Base-by-base conservation (phyloP, 2,797 vertebrate genomes). In the Adelosebastes latens region DNA sequence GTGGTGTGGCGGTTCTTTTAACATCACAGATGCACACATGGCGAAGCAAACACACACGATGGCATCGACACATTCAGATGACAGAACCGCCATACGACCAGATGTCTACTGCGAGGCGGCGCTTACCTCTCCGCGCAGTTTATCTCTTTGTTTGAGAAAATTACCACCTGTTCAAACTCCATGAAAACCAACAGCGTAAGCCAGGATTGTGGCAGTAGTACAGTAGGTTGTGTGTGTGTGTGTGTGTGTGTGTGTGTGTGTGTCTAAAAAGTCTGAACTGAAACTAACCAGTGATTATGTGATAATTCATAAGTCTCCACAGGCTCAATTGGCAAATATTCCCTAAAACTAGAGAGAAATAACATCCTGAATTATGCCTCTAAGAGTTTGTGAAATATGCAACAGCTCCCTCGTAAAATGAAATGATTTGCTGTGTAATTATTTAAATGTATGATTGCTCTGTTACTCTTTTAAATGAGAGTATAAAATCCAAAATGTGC, bases 131-230 rank as follows among this genome's bases (percentile, higher is more conserved):
- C 31, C 2, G 3, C 3, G 27, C 75, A 36, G 64, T 86, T 90
- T 82, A 82, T 91, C 72, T 86, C 75, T 86, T 82, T 84, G 79
- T 81, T 81, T 83, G 84, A 75, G 55, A 55, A 80, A 81, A 79
- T 81, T 59, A 68, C 83, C 83, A 88, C 85, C 81, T 90, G 90
- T 88, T 90, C 80, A 89, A 81, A 88, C 70, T 83, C 61, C 34
- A 63, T 76, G 9, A 84, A 62, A 77, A 75, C 79, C 56, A 73
- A 55, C 66, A 58, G 63, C 27, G 36, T 68, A 24, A 75, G 63
- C 49, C 25, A 10, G 60, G 60, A 72, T 52, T 36, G 34, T 85
- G 69, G 53, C 31, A 56, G 77, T 49, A 49, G 46, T 49, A 49
- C 46, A 49, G 46, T 5, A 18, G 72, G 34, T 53, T 77, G 63